These are phyloP conservation scores for Procapra przewalskii DNA, from an alignment of 2,113 vertebrate species.

Conservation along the genomic window DNA sequence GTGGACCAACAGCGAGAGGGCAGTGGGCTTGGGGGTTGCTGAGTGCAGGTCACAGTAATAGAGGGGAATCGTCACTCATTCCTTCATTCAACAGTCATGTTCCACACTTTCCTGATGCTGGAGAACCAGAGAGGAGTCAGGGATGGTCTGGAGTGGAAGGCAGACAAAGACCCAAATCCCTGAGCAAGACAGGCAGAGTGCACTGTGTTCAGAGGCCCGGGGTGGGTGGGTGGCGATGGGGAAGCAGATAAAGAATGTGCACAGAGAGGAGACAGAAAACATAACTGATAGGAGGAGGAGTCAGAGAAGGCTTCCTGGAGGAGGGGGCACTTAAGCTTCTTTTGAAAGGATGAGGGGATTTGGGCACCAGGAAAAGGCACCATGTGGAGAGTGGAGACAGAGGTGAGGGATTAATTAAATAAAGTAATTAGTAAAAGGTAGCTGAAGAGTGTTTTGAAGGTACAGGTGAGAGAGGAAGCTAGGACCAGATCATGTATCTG, in stretches of 20 bases:
- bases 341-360: background rate
- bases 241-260: background rate
- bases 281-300: background rate
- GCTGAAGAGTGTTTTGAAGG: background rate
- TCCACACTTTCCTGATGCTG: background rate
- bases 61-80: background rate
- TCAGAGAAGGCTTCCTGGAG: background rate
- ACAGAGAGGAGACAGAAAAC: background rate
- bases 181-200: background rate
- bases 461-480: background rate
- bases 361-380: background rate
- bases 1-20: background rate
- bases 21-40: background rate
- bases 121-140: background rate
- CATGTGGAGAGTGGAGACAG: background rate
- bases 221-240: background rate
- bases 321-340: background rate
- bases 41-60: background rate
- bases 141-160: background rate
- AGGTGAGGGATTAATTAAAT: background rate
- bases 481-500: background rate
- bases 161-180: background rate
- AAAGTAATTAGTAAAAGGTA: background rate
- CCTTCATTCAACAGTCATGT: background rate
- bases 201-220: background rate